Percentiles rank a stretch among this genome's conserved stretches.
phyloP scores from a whole-genome alignment of 2,113 vertebrate genomes.

The Ctenomys sociabilis region DNA sequence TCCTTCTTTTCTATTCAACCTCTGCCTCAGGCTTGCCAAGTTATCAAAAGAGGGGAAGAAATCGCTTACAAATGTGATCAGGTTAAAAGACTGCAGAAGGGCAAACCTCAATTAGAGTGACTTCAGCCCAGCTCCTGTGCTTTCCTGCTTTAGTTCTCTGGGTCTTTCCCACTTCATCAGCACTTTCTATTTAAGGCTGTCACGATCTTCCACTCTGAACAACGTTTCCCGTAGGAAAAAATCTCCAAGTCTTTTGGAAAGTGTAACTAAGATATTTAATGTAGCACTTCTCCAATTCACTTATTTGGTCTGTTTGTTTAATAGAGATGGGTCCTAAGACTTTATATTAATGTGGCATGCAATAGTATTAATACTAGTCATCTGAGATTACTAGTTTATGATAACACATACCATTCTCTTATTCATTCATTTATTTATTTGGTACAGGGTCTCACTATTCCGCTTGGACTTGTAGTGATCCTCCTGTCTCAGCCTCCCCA shows the following conservation, averaged over 20 bases:
- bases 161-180: slow-evolving; percentile 4
- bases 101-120: background rate
- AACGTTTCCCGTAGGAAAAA: slow-evolving; percentile 32
- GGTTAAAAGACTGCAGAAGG: background rate
- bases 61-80: background rate
- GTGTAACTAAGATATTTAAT: slow-evolving; percentile 5
- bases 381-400: background rate
- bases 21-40: background rate
- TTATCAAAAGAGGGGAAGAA: background rate
- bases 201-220: slow-evolving; percentile 29
- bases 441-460: no score
- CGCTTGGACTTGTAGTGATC: no score
- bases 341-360: background rate
- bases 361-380: background rate
- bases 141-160: background rate
- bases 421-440: no score
- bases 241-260: slow-evolving; percentile 52
- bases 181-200: slow-evolving; percentile 29
- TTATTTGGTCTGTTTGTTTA: background rate
- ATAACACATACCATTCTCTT: background rate
- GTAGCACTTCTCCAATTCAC: slow-evolving; percentile 27
- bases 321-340: background rate
- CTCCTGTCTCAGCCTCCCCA: no score
- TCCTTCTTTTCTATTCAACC: background rate
- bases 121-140: background rate